These are phyloP conservation scores for Spodoptera litura DNA, from an alignment of 1,140 invertebrate genomes.

Conservation along the genomic window DNA sequence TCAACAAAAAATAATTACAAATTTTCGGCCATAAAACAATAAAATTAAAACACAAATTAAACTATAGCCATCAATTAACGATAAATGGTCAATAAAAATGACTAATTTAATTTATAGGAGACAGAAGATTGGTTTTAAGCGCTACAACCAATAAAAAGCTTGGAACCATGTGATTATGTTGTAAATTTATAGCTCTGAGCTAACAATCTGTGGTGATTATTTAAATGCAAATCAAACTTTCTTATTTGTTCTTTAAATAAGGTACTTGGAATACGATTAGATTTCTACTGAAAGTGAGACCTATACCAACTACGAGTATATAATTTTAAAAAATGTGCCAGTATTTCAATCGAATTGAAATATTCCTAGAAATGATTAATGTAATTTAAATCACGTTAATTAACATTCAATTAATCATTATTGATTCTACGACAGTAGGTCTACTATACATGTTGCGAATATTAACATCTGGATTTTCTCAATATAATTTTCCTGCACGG, in stretches of 20 bases:
- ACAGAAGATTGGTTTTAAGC: neutral
- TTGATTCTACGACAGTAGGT: slow-evolving; percentile 9
- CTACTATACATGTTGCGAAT: slow-evolving; percentile 5
- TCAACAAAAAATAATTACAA: slow-evolving; percentile 13
- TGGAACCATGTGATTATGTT: slow-evolving; percentile 9
- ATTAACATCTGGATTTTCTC: slow-evolving; percentile 15
- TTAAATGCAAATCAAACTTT: neutral
- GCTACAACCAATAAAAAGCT: slow-evolving; percentile 17
- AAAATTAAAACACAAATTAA: slow-evolving; percentile 41
- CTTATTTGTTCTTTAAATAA: neutral
- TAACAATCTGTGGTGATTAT: slow-evolving; percentile 1
- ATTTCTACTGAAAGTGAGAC: no score
- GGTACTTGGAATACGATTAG: no score
- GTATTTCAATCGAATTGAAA: neutral
- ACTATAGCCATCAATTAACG: slow-evolving; percentile 9
- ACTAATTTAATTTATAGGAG: slow-evolving; percentile 25
- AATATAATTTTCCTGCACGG: slow-evolving; percentile 16
- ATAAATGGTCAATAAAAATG: slow-evolving; percentile 41
- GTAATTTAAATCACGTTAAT: slow-evolving; percentile 7
- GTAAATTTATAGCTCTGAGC: slow-evolving; percentile 8
- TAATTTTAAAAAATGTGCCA: no score
- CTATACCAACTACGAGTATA: no score
- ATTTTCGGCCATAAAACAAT: neutral
- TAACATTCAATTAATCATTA: slow-evolving; percentile 28
- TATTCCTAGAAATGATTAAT: slow-evolving; percentile 15